Evolutionary conservation across 1,140 invertebrate species (phyloP).

Genomic region (Heliconius nattereri): DNA sequence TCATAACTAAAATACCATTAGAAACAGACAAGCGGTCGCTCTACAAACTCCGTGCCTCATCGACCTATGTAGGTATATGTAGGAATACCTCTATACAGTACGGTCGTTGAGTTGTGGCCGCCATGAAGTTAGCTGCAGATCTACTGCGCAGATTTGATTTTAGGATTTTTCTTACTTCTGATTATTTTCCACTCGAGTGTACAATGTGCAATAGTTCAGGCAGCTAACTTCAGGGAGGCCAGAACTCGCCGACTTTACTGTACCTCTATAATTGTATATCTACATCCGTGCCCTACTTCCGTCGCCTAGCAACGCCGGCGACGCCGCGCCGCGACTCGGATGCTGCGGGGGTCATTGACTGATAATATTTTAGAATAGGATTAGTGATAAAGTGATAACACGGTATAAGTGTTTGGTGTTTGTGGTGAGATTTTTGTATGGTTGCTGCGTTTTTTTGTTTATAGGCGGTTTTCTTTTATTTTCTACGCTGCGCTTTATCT

Average conservation of each 20-base stretch:
- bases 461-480: background rate
- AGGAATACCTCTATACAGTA: no score
- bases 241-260: background rate
- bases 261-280: background rate
- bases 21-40: no score
- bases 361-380: background rate
- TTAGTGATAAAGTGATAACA: background rate
- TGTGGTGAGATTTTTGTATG: background rate
- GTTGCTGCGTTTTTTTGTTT: background rate
- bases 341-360: background rate
- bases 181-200: no score
- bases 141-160: no score
- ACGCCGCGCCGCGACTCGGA: slow-evolving; percentile 15
- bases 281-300: slow-evolving; percentile 22
- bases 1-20: no score
- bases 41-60: no score
- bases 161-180: no score
- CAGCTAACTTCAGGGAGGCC: background rate
- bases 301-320: slow-evolving; percentile 21
- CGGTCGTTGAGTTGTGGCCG: no score
- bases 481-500: no score
- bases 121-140: no score
- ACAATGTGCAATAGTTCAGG: background rate
- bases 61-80: no score
- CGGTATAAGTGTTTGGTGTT: background rate